Conservation (phyloP, 2,888 invertebrate species). For the Phania funesta region DNA sequence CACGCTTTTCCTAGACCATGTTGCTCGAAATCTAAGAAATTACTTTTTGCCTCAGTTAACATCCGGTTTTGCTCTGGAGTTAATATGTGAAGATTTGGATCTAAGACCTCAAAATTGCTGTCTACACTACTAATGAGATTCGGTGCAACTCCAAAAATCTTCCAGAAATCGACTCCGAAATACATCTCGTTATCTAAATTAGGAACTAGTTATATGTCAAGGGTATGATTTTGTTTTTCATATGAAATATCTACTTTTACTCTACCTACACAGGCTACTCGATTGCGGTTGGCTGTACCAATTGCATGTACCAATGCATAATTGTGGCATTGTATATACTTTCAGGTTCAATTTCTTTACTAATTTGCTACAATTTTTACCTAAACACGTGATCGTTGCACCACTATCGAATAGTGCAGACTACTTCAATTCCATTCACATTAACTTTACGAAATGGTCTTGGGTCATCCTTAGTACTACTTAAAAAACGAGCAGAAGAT, state of each 20-base stretch:
- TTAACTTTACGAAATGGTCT: conserved; percentile 18
- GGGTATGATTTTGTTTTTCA: background rate
- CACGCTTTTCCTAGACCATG: conserved; percentile 40
- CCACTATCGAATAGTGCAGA: conserved; percentile 29
- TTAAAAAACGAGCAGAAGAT: no score
- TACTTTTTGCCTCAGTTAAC: background rate
- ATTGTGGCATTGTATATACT: conserved; percentile 2
- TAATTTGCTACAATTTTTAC: background rate
- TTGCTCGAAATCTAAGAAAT: conserved; percentile 41
- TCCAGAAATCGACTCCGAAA: conserved; percentile 31
- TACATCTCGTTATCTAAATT: conserved; percentile 25
- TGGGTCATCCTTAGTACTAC: background rate
- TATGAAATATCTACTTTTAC: background rate
- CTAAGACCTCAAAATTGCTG: background rate
- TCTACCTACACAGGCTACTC: background rate
- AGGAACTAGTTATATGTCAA: conserved; percentile 18
- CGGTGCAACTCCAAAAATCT: conserved; percentile 6
- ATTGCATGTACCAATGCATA: no score
- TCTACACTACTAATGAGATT: conserved; percentile 7
- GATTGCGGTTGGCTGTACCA: background rate
- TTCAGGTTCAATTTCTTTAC: background rate
- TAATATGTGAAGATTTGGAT: background rate
- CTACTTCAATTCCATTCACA: background rate
- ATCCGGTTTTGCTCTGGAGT: background rate
- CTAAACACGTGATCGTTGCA: conserved; percentile 9